These are phyloP conservation scores for Caranx ignobilis DNA, from an alignment of 2,113 vertebrate genomes.

Conservation along the genomic window DNA sequence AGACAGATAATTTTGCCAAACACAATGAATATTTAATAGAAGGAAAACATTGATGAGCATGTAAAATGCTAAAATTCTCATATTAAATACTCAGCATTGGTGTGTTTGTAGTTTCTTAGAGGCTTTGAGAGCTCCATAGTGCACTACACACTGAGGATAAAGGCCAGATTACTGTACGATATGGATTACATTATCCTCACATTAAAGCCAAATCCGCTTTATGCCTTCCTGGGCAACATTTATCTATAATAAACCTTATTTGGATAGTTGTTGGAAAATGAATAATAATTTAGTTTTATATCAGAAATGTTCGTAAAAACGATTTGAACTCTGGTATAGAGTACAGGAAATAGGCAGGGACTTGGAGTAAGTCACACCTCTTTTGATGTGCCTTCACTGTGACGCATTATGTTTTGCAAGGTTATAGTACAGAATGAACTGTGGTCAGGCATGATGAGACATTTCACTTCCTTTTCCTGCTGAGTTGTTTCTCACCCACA, in stretches of 20 bases:
- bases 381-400: constrained; percentile 29
- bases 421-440: constrained; percentile 6
- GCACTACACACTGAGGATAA: constrained; percentile 3
- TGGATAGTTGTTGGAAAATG: background rate
- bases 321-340: background rate
- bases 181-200: constrained; percentile 21
- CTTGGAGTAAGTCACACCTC: background rate
- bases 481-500: constrained; percentile 3
- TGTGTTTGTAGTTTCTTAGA: background rate
- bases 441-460: constrained; percentile 3
- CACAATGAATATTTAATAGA: background rate
- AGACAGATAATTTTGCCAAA: background rate
- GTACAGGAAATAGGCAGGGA: background rate
- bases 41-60: background rate
- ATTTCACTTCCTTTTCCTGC: constrained; percentile 9
- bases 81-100: background rate
- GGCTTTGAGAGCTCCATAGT: background rate
- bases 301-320: constrained; percentile 16
- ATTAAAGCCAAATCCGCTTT: constrained; percentile 24
- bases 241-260: constrained; percentile 4
- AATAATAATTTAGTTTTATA: background rate
- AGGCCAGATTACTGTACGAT: constrained; percentile 6
- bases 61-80: background rate
- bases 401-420: constrained; percentile 16
- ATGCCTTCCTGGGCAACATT: constrained; percentile 15